These are phyloP conservation scores for Brotula barbata DNA, from an alignment of 2,797 vertebrate species.

Conservation along the genomic window DNA sequence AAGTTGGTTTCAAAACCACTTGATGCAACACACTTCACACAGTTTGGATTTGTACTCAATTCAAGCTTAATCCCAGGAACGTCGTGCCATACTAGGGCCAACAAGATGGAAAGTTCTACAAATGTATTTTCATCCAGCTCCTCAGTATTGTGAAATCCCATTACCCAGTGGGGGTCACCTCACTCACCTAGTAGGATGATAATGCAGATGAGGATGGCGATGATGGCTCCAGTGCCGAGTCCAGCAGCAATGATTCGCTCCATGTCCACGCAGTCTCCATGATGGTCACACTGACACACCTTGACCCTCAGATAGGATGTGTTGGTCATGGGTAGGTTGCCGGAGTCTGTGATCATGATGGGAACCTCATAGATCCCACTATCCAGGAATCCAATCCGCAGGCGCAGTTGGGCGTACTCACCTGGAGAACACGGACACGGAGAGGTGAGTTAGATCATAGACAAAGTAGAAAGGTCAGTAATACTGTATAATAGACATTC, in stretches of 20 bases:
- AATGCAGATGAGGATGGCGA: conserved; percentile 95
- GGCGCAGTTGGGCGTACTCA: conserved; percentile 88
- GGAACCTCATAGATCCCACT: conserved; percentile 92
- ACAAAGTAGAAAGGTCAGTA: not conserved
- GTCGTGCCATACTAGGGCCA: too few species aligned
- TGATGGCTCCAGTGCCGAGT: conserved; percentile 93
- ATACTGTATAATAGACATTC: too few species aligned
- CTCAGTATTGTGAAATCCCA: too few species aligned
- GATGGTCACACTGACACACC: conserved; percentile 93
- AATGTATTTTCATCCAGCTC: too few species aligned
- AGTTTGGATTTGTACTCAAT: too few species aligned
- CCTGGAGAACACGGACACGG: conserved; percentile 71
- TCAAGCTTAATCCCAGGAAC: too few species aligned
- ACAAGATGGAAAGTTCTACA: too few species aligned
- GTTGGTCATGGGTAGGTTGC: conserved; percentile 92
- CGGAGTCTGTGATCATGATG: conserved; percentile 96
- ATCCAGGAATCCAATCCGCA: conserved; percentile 87
- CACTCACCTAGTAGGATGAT: conserved; percentile 92
- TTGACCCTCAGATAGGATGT: conserved; percentile 91
- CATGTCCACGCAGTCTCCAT: conserved; percentile 94
- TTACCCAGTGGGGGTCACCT: too few species aligned
- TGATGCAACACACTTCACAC: too few species aligned
- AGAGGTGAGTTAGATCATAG: not conserved
- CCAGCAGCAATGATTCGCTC: conserved; percentile 90
- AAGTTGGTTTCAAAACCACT: too few species aligned